A percentile compares a stretch with the other conserved stretches of the same genome.
Evolutionary conservation across 2,797 vertebrate genomes (phyloP).

Genomic region (Antennarius maculatus): DNA sequence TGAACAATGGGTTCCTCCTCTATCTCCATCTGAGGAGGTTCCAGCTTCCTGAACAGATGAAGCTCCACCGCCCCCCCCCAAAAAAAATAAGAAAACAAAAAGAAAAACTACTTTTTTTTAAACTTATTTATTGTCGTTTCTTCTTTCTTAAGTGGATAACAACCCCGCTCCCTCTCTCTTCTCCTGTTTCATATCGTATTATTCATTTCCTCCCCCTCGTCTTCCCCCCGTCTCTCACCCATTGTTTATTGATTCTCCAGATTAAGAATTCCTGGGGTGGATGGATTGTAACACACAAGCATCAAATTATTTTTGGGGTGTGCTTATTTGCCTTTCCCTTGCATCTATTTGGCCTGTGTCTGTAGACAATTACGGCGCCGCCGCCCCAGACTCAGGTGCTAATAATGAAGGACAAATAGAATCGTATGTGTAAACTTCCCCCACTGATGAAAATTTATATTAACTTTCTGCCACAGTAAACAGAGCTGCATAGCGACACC

Average conservation of each 20-base stretch:
- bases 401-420: constrained; percentile 99
- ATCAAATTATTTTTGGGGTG: constrained; percentile 99
- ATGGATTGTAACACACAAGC: constrained; percentile 99
- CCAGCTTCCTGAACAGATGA: constrained; percentile 31
- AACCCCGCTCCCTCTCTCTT: constrained; percentile 39
- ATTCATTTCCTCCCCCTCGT: constrained; percentile 68
- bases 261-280: constrained; percentile 98
- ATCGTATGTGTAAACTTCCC: constrained; percentile 99
- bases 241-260: constrained; percentile 99
- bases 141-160: constrained; percentile 16
- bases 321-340: constrained; percentile 99
- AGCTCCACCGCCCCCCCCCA: background rate
- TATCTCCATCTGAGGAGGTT: constrained; percentile 64
- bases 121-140: constrained; percentile 22
- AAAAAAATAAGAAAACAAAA: constrained; percentile 5
- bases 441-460: constrained; percentile 99
- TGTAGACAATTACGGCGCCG: constrained; percentile 99
- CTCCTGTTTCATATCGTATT: constrained; percentile 60
- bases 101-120: background rate
- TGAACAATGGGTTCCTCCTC: constrained; percentile 86
- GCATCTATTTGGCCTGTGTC: constrained; percentile 99
- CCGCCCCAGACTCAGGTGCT: constrained; percentile 99
- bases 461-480: constrained; percentile 99
- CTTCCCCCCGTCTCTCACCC: constrained; percentile 77
- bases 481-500: constrained; percentile 98